Conservation (phyloP, 2,113 vertebrate species). For the Embiotoca jacksoni region DNA sequence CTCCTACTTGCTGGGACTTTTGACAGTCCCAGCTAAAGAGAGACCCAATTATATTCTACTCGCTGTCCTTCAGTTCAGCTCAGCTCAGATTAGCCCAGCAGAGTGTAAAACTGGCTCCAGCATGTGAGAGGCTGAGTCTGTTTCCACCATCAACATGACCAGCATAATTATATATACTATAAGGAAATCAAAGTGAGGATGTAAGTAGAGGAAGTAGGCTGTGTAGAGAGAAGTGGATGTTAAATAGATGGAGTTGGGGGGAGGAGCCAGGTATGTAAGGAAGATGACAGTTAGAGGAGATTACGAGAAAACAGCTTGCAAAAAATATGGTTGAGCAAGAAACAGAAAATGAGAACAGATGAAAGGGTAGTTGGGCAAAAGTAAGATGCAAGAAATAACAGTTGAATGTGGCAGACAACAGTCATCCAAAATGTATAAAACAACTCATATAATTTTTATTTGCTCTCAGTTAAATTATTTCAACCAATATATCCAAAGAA, state of each 20-base stretch:
- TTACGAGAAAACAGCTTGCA: neutral
- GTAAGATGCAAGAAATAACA: neutral
- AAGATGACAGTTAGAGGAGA: neutral
- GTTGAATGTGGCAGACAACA: constrained; percentile 29
- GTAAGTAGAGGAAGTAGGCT: neutral
- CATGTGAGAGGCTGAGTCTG: neutral
- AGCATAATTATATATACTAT: neutral
- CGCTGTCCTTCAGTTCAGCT: neutral
- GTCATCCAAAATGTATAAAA: constrained; percentile 67
- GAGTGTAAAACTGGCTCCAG: constrained; percentile 18
- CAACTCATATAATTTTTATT: constrained; percentile 76
- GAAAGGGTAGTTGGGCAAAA: neutral
- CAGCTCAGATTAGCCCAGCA: constrained; percentile 5
- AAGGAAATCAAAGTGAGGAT: neutral
- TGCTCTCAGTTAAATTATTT: constrained; percentile 78
- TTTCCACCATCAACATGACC: neutral
- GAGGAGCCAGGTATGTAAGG: neutral
- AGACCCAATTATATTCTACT: neutral
- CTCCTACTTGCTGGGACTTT: neutral
- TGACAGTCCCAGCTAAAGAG: neutral
- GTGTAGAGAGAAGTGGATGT: neutral
- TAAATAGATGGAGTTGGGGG: neutral
- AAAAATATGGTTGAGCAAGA: neutral
- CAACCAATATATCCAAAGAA: constrained; percentile 78
- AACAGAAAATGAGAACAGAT: neutral